Evolutionary conservation across 2,113 vertebrate genomes (phyloP).

Genomic region (Campylomormyrus numenius): DNA sequence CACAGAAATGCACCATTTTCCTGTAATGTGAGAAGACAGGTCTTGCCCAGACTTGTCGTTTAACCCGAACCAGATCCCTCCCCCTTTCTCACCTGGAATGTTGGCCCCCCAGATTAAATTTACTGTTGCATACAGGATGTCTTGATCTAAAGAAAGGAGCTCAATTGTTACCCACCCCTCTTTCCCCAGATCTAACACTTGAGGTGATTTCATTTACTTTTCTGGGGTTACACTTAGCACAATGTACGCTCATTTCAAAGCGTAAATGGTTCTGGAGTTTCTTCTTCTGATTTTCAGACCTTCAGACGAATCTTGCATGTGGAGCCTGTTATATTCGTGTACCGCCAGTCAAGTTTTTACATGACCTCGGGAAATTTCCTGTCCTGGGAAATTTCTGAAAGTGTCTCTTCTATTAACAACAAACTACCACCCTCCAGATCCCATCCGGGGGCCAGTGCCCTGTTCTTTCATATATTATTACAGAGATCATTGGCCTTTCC

Average conservation of each 20-base stretch:
- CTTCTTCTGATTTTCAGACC: background rate
- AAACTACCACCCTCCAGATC: background rate
- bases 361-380: slow-evolving; percentile 6
- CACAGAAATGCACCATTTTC: slow-evolving; percentile 27
- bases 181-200: background rate
- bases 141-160: slow-evolving; percentile 14
- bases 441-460: background rate
- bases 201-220: background rate
- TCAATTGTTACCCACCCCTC: slow-evolving; percentile 20
- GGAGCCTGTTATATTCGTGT: background rate
- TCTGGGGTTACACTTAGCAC: background rate
- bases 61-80: slow-evolving; percentile 27
- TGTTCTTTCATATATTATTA: slow-evolving; percentile 14
- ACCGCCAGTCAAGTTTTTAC: background rate
- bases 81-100: slow-evolving; percentile 45
- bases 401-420: background rate
- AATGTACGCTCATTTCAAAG: background rate
- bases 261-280: background rate
- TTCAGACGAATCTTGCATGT: background rate
- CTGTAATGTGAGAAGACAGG: slow-evolving; percentile 31
- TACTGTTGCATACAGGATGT: slow-evolving; percentile 15
- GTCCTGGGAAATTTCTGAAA: slow-evolving; percentile 20
- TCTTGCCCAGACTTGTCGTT: slow-evolving; percentile 35
- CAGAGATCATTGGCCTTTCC: slow-evolving; percentile 33
- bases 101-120: slow-evolving; percentile 37